phyloP scores from a whole-genome alignment of 2,797 vertebrate species.

The Alectoris magna region DNA sequence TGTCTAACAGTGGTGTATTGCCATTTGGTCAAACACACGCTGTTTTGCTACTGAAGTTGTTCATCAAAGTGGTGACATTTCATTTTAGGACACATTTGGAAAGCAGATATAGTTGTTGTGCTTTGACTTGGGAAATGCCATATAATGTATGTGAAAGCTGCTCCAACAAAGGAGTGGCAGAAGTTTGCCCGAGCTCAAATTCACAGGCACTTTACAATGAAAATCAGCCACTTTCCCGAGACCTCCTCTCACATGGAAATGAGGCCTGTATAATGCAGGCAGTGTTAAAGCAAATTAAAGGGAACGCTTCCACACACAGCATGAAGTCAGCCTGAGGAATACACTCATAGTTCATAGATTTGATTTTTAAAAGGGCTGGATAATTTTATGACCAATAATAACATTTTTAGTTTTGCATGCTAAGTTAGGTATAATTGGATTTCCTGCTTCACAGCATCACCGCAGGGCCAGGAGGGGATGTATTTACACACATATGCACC shows the following conservation, averaged over 20 bases:
- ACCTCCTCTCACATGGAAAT: background rate
- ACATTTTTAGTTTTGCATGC: conserved; percentile 34
- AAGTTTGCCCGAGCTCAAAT: conserved; percentile 7
- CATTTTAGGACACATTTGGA: conserved; percentile 26
- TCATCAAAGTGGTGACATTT: conserved; percentile 45
- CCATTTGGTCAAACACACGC: background rate
- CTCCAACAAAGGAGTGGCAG: background rate
- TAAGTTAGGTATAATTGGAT: conserved; percentile 33
- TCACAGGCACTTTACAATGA: background rate
- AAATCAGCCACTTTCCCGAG: background rate
- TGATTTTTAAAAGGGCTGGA: conserved; percentile 23
- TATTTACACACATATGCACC: rapidly evolving
- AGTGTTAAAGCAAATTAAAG: conserved; percentile 33
- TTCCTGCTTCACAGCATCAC: conserved; percentile 16
- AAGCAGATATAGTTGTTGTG: background rate
- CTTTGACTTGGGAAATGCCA: background rate
- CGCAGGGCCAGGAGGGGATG: background rate
- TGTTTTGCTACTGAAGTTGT: conserved; percentile 18
- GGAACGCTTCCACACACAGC: background rate
- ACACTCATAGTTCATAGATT: background rate
- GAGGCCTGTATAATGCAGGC: background rate
- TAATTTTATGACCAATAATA: conserved; percentile 60
- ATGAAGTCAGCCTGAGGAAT: background rate
- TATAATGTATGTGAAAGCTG: background rate
- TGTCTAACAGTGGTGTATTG: background rate